These are phyloP conservation scores for Cabera pusaria DNA, from an alignment of 2,888 invertebrate species.

Conservation along the genomic window DNA sequence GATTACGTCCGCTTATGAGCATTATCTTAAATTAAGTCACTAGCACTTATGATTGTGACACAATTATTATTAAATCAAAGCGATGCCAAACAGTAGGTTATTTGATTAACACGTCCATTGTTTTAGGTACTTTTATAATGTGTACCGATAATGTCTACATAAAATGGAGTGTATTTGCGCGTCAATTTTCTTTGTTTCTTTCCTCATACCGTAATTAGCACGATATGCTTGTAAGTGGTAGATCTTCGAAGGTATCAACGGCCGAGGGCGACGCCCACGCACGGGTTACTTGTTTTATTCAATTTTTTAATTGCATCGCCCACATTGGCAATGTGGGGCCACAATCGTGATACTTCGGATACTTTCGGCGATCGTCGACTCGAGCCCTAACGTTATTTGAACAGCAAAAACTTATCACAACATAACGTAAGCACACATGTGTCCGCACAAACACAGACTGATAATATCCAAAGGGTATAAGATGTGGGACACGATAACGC, in stretches of 20 bases:
- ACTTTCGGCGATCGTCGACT: conserved; percentile 32
- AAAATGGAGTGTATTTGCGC: conserved; percentile 8
- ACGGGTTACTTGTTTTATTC: conserved; percentile 55
- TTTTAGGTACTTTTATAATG: conserved; percentile 27
- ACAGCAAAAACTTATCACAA: conserved; percentile 23
- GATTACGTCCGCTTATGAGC: conserved; percentile 55
- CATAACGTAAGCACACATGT: conserved; percentile 15
- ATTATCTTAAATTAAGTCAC: conserved; percentile 64
- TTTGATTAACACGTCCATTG: conserved; percentile 25
- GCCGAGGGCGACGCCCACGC: conserved; percentile 54
- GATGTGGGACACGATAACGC: conserved; percentile 42
- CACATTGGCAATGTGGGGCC: conserved; percentile 40
- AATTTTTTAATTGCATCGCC: conserved; percentile 72
- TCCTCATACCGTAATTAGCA: conserved; percentile 15
- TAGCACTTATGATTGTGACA: conserved; percentile 53
- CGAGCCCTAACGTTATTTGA: conserved; percentile 25
- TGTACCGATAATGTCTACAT: conserved; percentile 14
- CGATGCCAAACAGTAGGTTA: conserved; percentile 15
- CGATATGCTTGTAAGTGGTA: conserved; percentile 12
- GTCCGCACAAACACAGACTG: conserved; percentile 7
- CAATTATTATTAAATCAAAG: conserved; percentile 39
- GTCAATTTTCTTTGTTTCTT: conserved; percentile 13
- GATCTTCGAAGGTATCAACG: conserved; percentile 29
- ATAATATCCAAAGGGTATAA: conserved; percentile 31
- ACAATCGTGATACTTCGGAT: conserved; percentile 26